These are phyloP conservation scores for Parus major DNA, from an alignment of 2,113 vertebrate genomes.

Conservation along the genomic window DNA sequence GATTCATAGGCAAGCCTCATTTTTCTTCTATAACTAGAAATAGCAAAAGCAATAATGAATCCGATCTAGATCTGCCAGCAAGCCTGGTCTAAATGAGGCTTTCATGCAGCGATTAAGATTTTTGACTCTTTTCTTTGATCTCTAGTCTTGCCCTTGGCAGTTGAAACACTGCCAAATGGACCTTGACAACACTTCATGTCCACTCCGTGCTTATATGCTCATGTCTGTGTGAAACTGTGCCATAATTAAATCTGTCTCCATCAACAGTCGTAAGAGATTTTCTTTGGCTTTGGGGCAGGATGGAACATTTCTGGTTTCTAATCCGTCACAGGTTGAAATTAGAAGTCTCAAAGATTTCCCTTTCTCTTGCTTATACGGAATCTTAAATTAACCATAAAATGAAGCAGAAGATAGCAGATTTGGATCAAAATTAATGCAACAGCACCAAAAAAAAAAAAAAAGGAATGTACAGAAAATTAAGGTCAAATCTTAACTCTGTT, in stretches of 20 bases:
- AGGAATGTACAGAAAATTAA: not conserved
- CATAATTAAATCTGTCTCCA: not conserved
- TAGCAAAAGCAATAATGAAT: not conserved
- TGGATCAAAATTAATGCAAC: not conserved
- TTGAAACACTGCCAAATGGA: conserved; percentile 9
- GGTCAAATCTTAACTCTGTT: not conserved
- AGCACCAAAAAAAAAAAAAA: not conserved
- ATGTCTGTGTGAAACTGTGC: not conserved
- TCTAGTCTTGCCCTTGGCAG: not conserved
- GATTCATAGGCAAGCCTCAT: not conserved
- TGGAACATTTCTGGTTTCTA: not conserved
- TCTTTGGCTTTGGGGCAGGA: not conserved
- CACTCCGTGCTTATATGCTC: not conserved
- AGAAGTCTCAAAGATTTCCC: not conserved
- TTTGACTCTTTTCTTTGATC: conserved; percentile 44
- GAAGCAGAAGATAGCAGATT: not conserved
- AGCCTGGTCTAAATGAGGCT: not conserved
- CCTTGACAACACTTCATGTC: conserved; percentile 20
- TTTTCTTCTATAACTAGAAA: conserved; percentile 18
- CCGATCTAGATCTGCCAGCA: not conserved
- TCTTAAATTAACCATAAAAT: not conserved
- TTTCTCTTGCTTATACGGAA: not conserved
- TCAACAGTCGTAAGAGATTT: not conserved
- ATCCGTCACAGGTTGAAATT: not conserved
- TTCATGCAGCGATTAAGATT: conserved; percentile 4